Conservation (phyloP, 2,888 invertebrate genomes). For the Lasioglossum marginatum region DNA sequence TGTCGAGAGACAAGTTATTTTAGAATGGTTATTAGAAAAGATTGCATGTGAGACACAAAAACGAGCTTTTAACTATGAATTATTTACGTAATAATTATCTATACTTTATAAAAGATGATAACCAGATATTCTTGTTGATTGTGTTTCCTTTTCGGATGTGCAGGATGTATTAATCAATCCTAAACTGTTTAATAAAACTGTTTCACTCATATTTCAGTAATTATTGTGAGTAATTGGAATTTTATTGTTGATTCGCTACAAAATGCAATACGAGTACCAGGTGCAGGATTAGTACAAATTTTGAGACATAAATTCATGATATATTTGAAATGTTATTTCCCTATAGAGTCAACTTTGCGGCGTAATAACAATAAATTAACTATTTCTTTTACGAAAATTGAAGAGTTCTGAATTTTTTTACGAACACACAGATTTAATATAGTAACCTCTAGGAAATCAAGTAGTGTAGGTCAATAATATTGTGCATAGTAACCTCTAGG, state of each 20-base stretch:
- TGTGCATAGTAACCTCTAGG: neutral
- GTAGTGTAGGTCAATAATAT: neutral
- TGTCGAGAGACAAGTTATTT: no score
- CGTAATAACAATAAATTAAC: neutral
- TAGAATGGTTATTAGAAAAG: no score
- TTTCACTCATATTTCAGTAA: neutral
- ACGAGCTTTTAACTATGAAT: no score
- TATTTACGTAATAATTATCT: neutral
- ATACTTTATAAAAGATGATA: neutral
- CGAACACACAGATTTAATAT: neutral
- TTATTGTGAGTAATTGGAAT: neutral
- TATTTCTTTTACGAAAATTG: neutral
- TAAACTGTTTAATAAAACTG: neutral
- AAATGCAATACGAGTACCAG: neutral
- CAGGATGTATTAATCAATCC: neutral
- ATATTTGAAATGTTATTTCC: neutral
- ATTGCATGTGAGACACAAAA: no score
- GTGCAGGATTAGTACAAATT: conserved; percentile 7
- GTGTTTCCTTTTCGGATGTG: neutral
- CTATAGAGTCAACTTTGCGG: neutral
- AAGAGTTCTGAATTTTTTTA: neutral
- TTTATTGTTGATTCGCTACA: neutral
- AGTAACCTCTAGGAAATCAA: neutral
- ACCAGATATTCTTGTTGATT: neutral
- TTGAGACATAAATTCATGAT: neutral